Percentiles rank a stretch among this genome's conserved stretches.
Evolutionary conservation across 1,140 invertebrate species (phyloP).

Genomic region (Marisa cornuarietis): DNA sequence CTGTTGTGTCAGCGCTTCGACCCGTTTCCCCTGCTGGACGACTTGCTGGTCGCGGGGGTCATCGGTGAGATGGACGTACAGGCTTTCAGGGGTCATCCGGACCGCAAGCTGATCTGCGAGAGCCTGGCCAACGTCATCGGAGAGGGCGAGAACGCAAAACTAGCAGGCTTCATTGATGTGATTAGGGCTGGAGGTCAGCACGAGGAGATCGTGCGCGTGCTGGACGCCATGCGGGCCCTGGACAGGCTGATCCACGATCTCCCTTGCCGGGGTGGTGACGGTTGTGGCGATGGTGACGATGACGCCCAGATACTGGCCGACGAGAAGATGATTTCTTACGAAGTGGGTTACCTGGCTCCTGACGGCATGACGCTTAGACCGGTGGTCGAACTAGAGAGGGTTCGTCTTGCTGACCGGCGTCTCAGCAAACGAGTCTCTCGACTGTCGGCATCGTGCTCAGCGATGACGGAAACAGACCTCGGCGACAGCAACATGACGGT

Average conservation of each 20-base stretch:
- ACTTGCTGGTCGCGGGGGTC: slow-evolving; percentile 40
- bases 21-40: slow-evolving; percentile 47
- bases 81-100: slow-evolving; percentile 48
- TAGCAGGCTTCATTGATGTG: slow-evolving; percentile 49
- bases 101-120: slow-evolving; percentile 54
- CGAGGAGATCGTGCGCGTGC: slow-evolving; percentile 41
- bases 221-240: slow-evolving; percentile 53
- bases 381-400: slow-evolving; percentile 54
- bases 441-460: slow-evolving; percentile 42
- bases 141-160: slow-evolving; percentile 42
- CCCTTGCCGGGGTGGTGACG: slow-evolving; percentile 27
- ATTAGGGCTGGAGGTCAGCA: slow-evolving; percentile 37
- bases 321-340: slow-evolving; percentile 56
- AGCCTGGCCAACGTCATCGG: slow-evolving; percentile 46
- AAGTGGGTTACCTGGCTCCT: slow-evolving; percentile 53
- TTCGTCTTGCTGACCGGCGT: slow-evolving; percentile 39
- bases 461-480: background rate
- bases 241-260: slow-evolving; percentile 54
- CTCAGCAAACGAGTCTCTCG: slow-evolving; percentile 46
- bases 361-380: slow-evolving; percentile 50
- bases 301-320: slow-evolving; percentile 43
- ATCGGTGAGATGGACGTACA: slow-evolving; percentile 43
- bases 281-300: slow-evolving; percentile 13
- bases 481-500: slow-evolving; percentile 1
- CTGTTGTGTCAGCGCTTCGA: slow-evolving; percentile 55